These are phyloP conservation scores for Atherinomorus stipes DNA, from an alignment of 2,113 vertebrate species.

Conservation along the genomic window DNA sequence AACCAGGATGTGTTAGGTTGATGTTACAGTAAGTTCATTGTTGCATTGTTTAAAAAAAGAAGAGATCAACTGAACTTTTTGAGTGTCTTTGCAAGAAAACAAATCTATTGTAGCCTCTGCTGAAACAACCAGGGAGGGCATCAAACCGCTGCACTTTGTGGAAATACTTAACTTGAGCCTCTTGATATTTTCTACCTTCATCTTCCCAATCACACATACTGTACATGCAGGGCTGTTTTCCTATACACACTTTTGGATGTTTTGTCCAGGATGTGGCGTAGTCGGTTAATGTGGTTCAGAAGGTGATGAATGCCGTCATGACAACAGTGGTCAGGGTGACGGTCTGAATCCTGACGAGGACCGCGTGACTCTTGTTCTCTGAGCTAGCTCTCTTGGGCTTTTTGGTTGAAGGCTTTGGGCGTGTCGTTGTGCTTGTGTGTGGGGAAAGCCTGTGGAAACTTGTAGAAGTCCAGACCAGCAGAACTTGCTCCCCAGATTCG, in stretches of 20 bases:
- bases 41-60: too few species aligned
- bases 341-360: slow-evolving; percentile 8
- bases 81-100: too few species aligned
- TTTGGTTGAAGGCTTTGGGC: slow-evolving; percentile 45
- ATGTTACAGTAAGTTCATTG: too few species aligned
- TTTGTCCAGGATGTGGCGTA: background rate
- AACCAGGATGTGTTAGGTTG: too few species aligned
- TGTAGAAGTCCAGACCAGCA: slow-evolving; percentile 51
- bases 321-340: slow-evolving; percentile 50
- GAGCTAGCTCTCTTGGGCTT: slow-evolving; percentile 47
- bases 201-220: too few species aligned
- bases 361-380: slow-evolving; percentile 40
- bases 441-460: slow-evolving; percentile 38
- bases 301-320: slow-evolving; percentile 30
- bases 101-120: too few species aligned
- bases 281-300: slow-evolving; percentile 41
- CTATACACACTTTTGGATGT: background rate
- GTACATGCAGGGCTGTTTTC: background rate
- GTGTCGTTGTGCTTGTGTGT: slow-evolving; percentile 73
- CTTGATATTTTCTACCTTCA: too few species aligned
- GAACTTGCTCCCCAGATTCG: slow-evolving; percentile 29
- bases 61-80: too few species aligned
- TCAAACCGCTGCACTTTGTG: too few species aligned
- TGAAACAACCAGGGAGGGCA: too few species aligned
- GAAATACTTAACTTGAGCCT: too few species aligned